These are phyloP conservation scores for Pachymerium ferrugineum DNA, from an alignment of 2,888 invertebrate species.

Conservation along the genomic window DNA sequence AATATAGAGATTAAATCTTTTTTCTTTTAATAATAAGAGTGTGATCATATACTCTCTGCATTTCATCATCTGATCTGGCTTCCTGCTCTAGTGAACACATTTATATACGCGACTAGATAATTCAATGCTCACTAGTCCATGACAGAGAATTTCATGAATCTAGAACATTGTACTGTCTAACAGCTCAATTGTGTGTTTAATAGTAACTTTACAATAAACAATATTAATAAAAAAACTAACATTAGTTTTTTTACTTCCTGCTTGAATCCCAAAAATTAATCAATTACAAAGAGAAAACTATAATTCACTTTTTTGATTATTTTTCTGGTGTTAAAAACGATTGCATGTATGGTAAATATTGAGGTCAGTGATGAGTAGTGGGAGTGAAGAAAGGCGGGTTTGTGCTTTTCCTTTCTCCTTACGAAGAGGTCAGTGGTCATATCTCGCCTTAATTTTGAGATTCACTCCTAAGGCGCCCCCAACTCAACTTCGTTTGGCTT, in stretches of 20 bases:
- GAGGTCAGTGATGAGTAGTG: constrained; percentile 13
- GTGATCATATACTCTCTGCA: constrained; percentile 14
- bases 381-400: neutral
- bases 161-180: constrained; percentile 7
- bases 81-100: neutral
- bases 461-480: constrained; percentile 10
- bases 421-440: constrained; percentile 6
- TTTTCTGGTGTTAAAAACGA: neutral
- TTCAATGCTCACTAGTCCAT: constrained; percentile 13
- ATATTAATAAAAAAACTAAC: neutral
- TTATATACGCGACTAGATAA: neutral
- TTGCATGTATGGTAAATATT: neutral
- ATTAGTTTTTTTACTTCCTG: too few relatives aligned
- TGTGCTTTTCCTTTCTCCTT: constrained; percentile 13
- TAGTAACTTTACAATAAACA: neutral
- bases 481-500: constrained; percentile 6
- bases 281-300: too few relatives aligned
- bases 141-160: constrained; percentile 11
- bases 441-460: constrained; percentile 17
- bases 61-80: constrained; percentile 14
- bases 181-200: neutral
- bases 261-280: too few relatives aligned
- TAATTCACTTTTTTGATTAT: neutral
- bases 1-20: neutral
- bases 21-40: neutral